These are phyloP conservation scores for Oreochromis aureus DNA, from an alignment of 2,113 vertebrate species.

Conservation along the genomic window DNA sequence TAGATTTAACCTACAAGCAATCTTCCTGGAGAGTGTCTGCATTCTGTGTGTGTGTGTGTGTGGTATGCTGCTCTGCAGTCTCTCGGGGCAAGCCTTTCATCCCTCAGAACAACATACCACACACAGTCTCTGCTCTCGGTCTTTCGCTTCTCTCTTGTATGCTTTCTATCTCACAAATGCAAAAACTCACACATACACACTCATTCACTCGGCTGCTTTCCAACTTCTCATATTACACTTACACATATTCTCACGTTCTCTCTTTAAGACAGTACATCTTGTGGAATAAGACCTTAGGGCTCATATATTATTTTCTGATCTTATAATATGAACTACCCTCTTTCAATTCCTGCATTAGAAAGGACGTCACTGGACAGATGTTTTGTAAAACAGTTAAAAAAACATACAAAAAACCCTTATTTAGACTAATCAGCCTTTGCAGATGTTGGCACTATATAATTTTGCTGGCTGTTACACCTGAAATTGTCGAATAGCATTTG, in stretches of 20 bases:
- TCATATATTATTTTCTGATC: neutral
- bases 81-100: conserved; percentile 27
- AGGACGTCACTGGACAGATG: neutral
- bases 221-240: neutral
- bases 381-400: neutral
- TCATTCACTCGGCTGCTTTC: neutral
- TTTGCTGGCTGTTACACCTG: neutral
- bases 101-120: conserved; percentile 8
- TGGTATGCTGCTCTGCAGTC: neutral
- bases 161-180: neutral
- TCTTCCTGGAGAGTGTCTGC: conserved; percentile 12
- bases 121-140: neutral
- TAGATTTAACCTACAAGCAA: conserved; percentile 34
- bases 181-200: neutral
- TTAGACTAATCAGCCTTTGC: neutral
- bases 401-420: fast-evolving
- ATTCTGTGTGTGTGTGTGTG: neutral
- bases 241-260: neutral
- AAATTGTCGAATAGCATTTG: neutral
- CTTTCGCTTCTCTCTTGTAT: neutral
- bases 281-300: neutral
- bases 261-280: neutral
- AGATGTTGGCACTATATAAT: neutral
- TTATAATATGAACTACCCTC: neutral
- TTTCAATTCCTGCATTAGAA: neutral